A percentile compares a stretch with the other conserved stretches of the same genome.
Evolutionary conservation across 2,113 vertebrate genomes (phyloP).

Genomic region (Hippocampus mohnikei): DNA sequence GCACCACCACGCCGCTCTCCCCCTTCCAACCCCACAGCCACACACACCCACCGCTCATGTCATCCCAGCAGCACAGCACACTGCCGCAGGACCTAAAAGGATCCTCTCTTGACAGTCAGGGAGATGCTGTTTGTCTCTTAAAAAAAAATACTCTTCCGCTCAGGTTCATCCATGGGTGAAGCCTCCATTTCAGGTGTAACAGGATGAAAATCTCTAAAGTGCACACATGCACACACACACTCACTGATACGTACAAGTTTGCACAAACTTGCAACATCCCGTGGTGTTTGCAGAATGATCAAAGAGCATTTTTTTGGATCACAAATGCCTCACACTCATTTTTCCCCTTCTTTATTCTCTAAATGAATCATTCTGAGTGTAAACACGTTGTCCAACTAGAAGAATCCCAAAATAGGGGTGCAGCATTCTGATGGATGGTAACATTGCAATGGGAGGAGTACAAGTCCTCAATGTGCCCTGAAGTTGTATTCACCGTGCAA

Average conservation of each 20-base stretch:
- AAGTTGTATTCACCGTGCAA: background rate
- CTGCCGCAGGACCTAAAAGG: slow-evolving; percentile 57
- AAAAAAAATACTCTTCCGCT: slow-evolving; percentile 23
- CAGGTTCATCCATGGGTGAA: slow-evolving; percentile 65
- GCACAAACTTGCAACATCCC: slow-evolving; percentile 43
- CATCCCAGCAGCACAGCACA: slow-evolving; percentile 52
- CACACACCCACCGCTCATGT: slow-evolving; percentile 17
- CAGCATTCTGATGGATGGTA: background rate
- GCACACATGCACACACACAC: slow-evolving; percentile 20
- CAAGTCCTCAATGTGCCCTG: background rate
- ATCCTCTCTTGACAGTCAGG: slow-evolving; percentile 37
- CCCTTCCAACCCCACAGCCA: background rate
- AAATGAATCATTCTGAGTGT: slow-evolving; percentile 29
- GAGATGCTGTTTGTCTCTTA: slow-evolving; percentile 42
- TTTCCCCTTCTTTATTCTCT: slow-evolving; percentile 33
- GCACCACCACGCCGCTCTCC: background rate
- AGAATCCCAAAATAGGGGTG: background rate
- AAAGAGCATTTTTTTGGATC: slow-evolving; percentile 53
- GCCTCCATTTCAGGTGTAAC: slow-evolving; percentile 53
- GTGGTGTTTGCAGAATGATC: slow-evolving; percentile 56
- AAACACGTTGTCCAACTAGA: slow-evolving; percentile 12
- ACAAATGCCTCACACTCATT: slow-evolving; percentile 42
- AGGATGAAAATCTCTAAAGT: slow-evolving; percentile 21
- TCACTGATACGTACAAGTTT: slow-evolving; percentile 22
- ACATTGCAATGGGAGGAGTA: background rate